These are phyloP conservation scores for Hylaea fasciaria DNA, from an alignment of 2,888 invertebrate genomes.

Conservation along the genomic window DNA sequence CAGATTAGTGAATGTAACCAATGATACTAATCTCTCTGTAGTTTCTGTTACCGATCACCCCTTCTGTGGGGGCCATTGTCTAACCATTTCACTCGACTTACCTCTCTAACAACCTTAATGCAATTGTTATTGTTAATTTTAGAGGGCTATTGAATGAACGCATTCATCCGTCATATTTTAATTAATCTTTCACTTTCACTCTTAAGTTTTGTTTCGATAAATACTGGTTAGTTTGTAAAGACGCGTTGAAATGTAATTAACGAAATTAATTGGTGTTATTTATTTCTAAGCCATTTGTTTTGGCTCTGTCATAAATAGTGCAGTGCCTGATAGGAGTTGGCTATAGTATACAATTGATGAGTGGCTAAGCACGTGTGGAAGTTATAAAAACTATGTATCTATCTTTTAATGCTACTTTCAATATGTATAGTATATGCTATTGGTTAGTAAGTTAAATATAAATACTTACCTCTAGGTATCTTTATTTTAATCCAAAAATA, in stretches of 20 bases:
- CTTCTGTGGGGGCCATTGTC: conserved; percentile 59
- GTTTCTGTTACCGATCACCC: conserved; percentile 37
- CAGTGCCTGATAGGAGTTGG: background rate
- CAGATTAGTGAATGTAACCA: conserved; percentile 22
- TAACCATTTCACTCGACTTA: conserved; percentile 56
- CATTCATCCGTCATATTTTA: conserved; percentile 67
- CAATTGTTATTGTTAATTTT: conserved; percentile 54
- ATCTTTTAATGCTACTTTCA: too few species aligned
- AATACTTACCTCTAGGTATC: too few species aligned
- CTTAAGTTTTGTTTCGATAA: conserved; percentile 46
- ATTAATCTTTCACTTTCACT: conserved; percentile 69
- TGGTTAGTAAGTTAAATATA: too few species aligned
- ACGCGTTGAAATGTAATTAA: conserved; percentile 28
- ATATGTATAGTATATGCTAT: too few species aligned
- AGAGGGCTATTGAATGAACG: conserved; percentile 53
- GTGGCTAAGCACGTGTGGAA: background rate
- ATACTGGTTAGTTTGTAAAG: conserved; percentile 24
- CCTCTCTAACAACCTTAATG: conserved; percentile 47
- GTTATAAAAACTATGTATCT: too few species aligned
- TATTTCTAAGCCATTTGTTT: conserved; percentile 11
- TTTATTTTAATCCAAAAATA: too few species aligned
- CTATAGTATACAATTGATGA: background rate
- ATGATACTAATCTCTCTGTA: conserved; percentile 48
- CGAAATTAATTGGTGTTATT: conserved; percentile 32
- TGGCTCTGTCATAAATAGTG: background rate